A percentile compares a stretch with the other conserved stretches of the same genome.
phyloP scores from a whole-genome alignment of 2,797 vertebrate genomes.

The Moxostoma hubbsi region DNA sequence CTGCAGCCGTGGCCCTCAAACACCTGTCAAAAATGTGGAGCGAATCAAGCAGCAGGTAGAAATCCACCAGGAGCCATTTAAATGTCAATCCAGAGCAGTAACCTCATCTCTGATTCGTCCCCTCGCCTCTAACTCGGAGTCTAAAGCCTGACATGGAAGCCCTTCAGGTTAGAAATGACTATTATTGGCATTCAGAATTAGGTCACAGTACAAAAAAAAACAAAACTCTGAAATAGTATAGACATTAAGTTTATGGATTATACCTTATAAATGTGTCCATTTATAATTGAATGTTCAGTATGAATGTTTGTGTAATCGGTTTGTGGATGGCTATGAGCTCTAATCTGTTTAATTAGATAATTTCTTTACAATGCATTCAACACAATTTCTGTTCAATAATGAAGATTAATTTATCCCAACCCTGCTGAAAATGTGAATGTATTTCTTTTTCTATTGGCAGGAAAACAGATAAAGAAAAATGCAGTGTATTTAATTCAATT shows the following conservation, averaged over 20 bases:
- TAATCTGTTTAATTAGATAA: background rate
- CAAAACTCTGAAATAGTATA: background rate
- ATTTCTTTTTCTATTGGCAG: background rate
- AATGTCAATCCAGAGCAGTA: slow-evolving; percentile 42
- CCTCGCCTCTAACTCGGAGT: no score
- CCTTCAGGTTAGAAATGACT: background rate
- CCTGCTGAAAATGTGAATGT: background rate
- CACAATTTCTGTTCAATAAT: background rate
- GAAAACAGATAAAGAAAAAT: no score
- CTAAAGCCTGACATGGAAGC: background rate
- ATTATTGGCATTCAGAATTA: background rate
- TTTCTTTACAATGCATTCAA: background rate
- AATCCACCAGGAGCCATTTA: slow-evolving; percentile 47
- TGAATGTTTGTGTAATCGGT: no score
- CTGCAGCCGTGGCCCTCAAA: slow-evolving; percentile 45
- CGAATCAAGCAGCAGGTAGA: slow-evolving; percentile 29
- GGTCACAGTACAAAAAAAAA: background rate
- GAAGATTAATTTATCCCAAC: background rate
- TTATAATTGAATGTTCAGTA: no score
- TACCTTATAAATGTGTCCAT: no score
- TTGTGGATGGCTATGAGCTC: background rate
- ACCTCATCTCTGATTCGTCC: background rate
- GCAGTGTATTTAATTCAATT: no score
- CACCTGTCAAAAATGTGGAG: slow-evolving; percentile 51
- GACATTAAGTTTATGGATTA: background rate